Evolutionary conservation across 2,113 vertebrate species (phyloP), one percentile per base, ranked within the genome.

Genomic region (Gadus macrocephalus): DNA sequence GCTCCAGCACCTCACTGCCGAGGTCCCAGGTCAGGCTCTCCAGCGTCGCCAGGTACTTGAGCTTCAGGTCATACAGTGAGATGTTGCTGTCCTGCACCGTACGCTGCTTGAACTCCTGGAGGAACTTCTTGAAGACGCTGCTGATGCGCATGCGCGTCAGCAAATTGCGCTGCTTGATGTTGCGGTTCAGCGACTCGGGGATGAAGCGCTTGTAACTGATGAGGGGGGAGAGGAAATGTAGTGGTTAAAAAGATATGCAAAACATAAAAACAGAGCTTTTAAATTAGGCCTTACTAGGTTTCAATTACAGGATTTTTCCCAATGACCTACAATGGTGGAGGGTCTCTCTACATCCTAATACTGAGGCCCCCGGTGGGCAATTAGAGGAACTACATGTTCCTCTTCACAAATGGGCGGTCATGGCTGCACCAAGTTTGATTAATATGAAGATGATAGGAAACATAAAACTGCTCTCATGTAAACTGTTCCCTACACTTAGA

Each of bases 61-160:
- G 94, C 74, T 98, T 98, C 77, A 99, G 93, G 62, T 99, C 97
- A 1, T 97, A 95, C 0, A 88, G 86, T 0, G 93, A 93, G 76
- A 98, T 96, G 0, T 93, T 95, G 79, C 95, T 94, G 81, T 96
- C 94, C 1, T 90, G 91, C 62, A 98, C 93, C 49, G 97, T 98
- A 86, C 94, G 95, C 65, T 89, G 92, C 86, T 96, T 97, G 82
- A 99, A 99, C 80, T 98, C 96, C 3, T 92, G 95, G 0, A 99
- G 92, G 85, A 99, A 99, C 77, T 97, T 96, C 89, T 94, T 98
- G 85, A 99, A 99, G 66, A 98, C 96, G 0, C 98, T 98, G 78
- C 94, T 97, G 84, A 99, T 98, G 53, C 97, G 92, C 71, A 96
- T 91, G 67, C 96, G 94, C 3, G 96, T 99, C 70, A 99, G 81